These are phyloP conservation scores for Bedellia somnulentella DNA, from an alignment of 2,888 invertebrate species.

Conservation along the genomic window DNA sequence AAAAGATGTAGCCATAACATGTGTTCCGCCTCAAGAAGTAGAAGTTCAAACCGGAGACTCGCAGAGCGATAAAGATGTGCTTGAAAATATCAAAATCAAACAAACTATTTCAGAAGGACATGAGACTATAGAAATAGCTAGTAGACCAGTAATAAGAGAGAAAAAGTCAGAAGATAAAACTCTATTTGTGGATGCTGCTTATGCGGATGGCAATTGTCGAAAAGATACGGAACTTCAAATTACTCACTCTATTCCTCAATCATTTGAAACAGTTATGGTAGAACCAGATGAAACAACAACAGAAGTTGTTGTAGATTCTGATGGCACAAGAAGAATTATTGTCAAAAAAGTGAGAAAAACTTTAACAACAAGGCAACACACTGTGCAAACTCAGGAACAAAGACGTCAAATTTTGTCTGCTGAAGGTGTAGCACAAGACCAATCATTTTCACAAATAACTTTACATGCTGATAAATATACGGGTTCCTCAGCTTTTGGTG, in stretches of 20 bases:
- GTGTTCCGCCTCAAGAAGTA: constrained; percentile 56
- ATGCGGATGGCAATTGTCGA: constrained; percentile 54
- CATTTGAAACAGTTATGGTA: constrained; percentile 79
- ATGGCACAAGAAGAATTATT: constrained; percentile 79
- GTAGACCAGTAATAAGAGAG: constrained; percentile 57
- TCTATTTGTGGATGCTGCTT: constrained; percentile 72
- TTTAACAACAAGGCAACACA: constrained; percentile 67
- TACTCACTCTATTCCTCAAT: constrained; percentile 70
- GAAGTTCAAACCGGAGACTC: constrained; percentile 65
- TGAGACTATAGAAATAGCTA: constrained; percentile 73
- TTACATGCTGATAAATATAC: constrained; percentile 67
- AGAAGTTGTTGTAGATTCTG: constrained; percentile 77
- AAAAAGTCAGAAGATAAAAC: constrained; percentile 59
- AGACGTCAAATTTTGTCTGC: constrained; percentile 57
- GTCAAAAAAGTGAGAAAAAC: constrained; percentile 73
- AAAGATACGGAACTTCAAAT: constrained; percentile 71
- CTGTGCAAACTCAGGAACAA: constrained; percentile 64
- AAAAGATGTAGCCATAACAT: constrained; percentile 54
- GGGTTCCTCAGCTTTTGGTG: constrained; percentile 57
- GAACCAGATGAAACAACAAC: constrained; percentile 84
- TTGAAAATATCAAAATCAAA: constrained; percentile 68
- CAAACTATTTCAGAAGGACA: constrained; percentile 66
- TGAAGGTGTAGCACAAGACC: constrained; percentile 61
- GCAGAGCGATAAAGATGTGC: constrained; percentile 44
- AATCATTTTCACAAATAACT: constrained; percentile 69